Evolutionary conservation across 2,797 vertebrate genomes (phyloP).

Genomic region (Syndactyla subalaris): DNA sequence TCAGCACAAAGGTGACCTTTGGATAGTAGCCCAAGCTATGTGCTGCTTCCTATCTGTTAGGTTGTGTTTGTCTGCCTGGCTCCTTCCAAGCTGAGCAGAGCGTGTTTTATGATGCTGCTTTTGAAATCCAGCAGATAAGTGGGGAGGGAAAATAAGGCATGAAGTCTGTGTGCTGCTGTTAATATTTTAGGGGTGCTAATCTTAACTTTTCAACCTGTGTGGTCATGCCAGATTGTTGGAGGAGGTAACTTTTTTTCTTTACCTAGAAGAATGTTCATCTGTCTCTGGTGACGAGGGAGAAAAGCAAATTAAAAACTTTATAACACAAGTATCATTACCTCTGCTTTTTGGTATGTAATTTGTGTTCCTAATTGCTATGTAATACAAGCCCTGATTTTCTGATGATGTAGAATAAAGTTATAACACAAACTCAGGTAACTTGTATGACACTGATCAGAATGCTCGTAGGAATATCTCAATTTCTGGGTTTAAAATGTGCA

Average conservation of each 20-base stretch:
- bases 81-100: neutral
- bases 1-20: conserved; percentile 28
- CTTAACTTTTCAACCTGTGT: neutral
- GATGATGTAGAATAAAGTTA: neutral
- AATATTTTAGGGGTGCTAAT: conserved; percentile 27
- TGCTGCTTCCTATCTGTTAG: neutral
- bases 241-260: neutral
- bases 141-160: neutral
- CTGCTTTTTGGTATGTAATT: neutral
- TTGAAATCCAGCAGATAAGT: conserved; percentile 16
- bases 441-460: neutral
- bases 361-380: neutral
- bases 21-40: accelerated
- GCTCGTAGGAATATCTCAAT: neutral
- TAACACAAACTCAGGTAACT: neutral
- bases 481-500: neutral
- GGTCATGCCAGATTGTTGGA: conserved; percentile 26
- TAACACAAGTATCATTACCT: neutral
- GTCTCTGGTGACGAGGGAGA: neutral
- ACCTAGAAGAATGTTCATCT: neutral
- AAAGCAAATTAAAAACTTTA: neutral
- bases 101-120: neutral
- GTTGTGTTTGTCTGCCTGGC: neutral
- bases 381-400: neutral
- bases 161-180: conserved; percentile 27